These are phyloP conservation scores for Ichneumoninae sp. DNA, from an alignment of 2,888 invertebrate genomes.

Conservation along the genomic window DNA sequence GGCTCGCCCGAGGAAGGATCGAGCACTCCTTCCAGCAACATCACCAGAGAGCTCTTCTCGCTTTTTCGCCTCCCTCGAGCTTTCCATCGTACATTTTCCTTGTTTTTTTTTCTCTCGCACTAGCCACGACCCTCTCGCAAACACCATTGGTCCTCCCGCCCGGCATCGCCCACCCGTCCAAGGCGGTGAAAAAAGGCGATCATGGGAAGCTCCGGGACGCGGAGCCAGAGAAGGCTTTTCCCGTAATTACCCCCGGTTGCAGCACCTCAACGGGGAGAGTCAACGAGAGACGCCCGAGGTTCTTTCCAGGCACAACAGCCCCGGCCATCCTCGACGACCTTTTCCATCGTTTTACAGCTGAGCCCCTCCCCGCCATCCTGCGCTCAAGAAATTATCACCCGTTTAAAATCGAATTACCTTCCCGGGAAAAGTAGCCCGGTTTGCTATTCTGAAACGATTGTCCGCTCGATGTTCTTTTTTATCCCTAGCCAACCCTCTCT, in stretches of 20 bases:
- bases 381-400: constrained; percentile 68
- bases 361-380: constrained; percentile 45
- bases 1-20: constrained; percentile 2
- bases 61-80: neutral
- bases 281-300: constrained; percentile 36
- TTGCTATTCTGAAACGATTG: constrained; percentile 49
- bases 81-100: constrained; percentile 15
- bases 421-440: constrained; percentile 25
- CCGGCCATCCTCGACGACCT: constrained; percentile 21
- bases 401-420: constrained; percentile 60
- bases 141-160: neutral
- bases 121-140: neutral
- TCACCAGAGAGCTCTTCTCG: neutral
- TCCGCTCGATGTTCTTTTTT: constrained; percentile 34
- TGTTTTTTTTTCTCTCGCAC: constrained; percentile 19
- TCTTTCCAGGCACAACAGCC: constrained; percentile 35
- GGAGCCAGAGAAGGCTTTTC: constrained; percentile 49
- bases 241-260: constrained; percentile 59
- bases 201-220: constrained; percentile 6
- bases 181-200: constrained; percentile 20
- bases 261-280: constrained; percentile 30
- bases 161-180: neutral
- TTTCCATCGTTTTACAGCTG: constrained; percentile 48
- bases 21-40: neutral
- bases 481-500: neutral